Conservation (phyloP, 37 sponge, comb jelly and placozoan genomes). For the Agelas oroides region DNA sequence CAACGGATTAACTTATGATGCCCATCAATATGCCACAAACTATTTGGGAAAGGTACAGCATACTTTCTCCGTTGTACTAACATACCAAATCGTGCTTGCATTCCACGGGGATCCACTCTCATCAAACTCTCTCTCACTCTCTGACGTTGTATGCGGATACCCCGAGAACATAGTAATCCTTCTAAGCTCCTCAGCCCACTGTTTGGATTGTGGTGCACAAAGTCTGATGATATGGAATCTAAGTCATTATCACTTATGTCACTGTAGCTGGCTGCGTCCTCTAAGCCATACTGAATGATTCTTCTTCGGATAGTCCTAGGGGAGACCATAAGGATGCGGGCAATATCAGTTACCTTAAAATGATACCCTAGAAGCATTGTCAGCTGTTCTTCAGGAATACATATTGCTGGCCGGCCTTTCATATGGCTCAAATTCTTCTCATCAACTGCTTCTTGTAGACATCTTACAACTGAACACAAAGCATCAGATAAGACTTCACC, state of each 20-base stretch:
- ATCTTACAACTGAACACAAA: too few species aligned
- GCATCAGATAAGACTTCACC: too few species aligned
- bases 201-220: constrained; percentile 38
- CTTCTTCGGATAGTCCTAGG: constrained; percentile 37
- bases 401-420: constrained; percentile 34
- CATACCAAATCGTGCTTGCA: too few species aligned
- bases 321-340: constrained; percentile 20
- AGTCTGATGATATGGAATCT: constrained; percentile 17
- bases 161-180: too few species aligned
- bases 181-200: too few species aligned
- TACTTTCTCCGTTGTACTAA: too few species aligned
- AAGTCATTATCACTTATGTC: constrained; percentile 26
- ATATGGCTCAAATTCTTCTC: too few species aligned
- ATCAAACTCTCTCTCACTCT: too few species aligned
- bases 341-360: too few species aligned
- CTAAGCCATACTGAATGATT: constrained; percentile 25
- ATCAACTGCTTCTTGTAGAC: too few species aligned
- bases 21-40: constrained; percentile 60
- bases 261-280: background rate
- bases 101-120: too few species aligned
- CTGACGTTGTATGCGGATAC: too few species aligned
- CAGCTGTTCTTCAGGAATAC: constrained; percentile 31
- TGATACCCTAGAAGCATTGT: background rate
- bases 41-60: constrained; percentile 30
- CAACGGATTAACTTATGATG: constrained; percentile 53